Percentiles rank a stretch among this genome's conserved stretches.
Evolutionary conservation across 2,113 vertebrate genomes (phyloP).

Genomic region (Calyptomena viridis): DNA sequence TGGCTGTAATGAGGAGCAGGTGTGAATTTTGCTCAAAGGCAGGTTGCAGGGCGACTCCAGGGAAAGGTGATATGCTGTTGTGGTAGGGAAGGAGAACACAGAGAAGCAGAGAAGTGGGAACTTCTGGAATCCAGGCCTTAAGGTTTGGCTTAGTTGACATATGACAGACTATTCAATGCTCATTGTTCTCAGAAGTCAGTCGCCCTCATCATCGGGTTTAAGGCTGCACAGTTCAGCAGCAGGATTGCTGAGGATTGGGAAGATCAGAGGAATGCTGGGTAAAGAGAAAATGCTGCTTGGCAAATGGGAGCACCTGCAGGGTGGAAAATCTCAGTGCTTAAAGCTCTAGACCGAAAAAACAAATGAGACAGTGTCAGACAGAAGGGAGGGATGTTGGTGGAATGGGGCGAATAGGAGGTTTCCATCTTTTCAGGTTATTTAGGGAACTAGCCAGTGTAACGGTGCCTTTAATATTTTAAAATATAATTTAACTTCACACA

Average conservation of each 20-base stretch:
- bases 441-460: background rate
- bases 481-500: constrained; percentile 3
- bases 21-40: background rate
- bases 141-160: background rate
- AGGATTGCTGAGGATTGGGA: background rate
- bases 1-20: constrained; percentile 11
- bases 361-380: background rate
- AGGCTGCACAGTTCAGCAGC: background rate
- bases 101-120: background rate
- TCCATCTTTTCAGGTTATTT: background rate
- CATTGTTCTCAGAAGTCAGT: background rate
- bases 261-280: background rate
- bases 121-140: background rate
- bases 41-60: background rate
- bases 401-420: background rate
- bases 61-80: background rate
- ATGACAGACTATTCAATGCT: background rate
- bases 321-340: background rate
- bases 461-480: constrained; percentile 20
- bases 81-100: background rate
- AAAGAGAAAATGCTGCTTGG: background rate
- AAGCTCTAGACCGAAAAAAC: background rate
- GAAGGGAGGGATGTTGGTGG: background rate
- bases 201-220: background rate
- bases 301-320: background rate